These are phyloP conservation scores for Sylvilagus bachmani DNA, from an alignment of 2,113 vertebrate species.

Conservation along the genomic window DNA sequence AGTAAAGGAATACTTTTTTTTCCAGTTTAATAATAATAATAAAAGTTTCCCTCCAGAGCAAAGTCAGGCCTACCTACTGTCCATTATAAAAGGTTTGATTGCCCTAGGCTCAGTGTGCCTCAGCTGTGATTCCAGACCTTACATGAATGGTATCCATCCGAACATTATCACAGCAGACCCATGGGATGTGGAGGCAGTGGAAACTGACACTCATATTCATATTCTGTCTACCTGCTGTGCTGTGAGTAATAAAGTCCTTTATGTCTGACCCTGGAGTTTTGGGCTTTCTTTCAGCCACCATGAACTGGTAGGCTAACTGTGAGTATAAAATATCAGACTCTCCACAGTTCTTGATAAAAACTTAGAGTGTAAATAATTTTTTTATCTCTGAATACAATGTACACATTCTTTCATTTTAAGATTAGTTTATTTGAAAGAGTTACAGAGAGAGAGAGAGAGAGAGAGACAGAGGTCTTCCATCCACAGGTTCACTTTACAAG, in stretches of 20 bases:
- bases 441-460: too few relatives aligned
- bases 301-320: not conserved
- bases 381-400: not conserved
- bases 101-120: not conserved
- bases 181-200: not conserved
- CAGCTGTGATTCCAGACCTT: not conserved
- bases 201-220: not conserved
- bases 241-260: not conserved
- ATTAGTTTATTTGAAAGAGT: too few relatives aligned
- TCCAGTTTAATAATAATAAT: not conserved
- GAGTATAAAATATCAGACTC: not conserved
- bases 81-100: not conserved
- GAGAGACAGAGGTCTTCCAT: too few relatives aligned
- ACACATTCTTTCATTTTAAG: not conserved
- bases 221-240: not conserved
- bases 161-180: not conserved
- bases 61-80: not conserved
- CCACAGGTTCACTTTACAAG: too few relatives aligned
- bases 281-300: not conserved
- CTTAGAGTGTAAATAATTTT: not conserved
- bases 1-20: not conserved
- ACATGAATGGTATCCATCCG: not conserved
- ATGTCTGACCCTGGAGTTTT: not conserved
- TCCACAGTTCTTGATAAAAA: not conserved
- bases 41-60: not conserved